phyloP scores from a whole-genome alignment of 2,113 vertebrate genomes.

The Sciurus niger region DNA sequence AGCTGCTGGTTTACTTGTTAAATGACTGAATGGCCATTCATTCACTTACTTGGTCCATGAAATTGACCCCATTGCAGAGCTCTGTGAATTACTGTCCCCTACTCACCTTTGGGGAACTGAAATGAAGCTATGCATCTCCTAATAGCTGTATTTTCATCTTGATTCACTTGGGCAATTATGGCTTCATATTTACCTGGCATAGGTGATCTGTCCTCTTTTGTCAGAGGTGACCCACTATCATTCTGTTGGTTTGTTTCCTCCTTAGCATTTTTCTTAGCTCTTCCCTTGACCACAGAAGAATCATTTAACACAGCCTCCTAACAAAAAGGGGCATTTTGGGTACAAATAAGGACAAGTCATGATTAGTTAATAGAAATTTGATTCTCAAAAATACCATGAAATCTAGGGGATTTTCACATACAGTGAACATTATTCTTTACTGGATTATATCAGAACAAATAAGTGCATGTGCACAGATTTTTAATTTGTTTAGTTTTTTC shows the following conservation, averaged over 20 bases:
- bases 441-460: neutral
- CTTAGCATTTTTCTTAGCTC: neutral
- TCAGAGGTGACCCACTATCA: neutral
- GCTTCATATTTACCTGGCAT: neutral
- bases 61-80: neutral
- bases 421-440: neutral
- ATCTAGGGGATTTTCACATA: neutral
- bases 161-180: neutral
- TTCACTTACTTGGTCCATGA: neutral
- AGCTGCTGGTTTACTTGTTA: neutral
- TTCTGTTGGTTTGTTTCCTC: neutral
- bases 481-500: slow-evolving; percentile 12
- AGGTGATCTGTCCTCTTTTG: neutral
- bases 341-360: neutral
- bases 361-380: slow-evolving; percentile 30
- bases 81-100: neutral
- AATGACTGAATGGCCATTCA: neutral
- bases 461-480: neutral
- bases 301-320: neutral
- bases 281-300: slow-evolving; percentile 5
- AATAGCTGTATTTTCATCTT: neutral
- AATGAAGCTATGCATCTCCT: neutral
- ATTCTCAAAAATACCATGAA: slow-evolving; percentile 34
- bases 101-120: slow-evolving; percentile 6
- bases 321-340: neutral